Evolutionary conservation across 1,140 invertebrate species (phyloP).

Genomic region (Pentalonia nigronervosa): DNA sequence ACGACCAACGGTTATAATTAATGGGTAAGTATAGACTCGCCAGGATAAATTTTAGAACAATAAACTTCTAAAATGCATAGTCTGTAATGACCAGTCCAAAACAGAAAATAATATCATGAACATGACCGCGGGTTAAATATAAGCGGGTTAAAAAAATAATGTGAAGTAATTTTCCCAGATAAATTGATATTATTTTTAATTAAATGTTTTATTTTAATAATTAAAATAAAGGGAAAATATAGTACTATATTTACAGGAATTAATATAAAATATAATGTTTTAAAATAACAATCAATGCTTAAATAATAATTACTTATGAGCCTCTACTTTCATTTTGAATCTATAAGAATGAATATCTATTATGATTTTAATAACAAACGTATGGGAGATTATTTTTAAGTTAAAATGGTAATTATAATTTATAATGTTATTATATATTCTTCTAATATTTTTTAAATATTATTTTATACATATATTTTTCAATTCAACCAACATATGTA

Average conservation of each 20-base stretch:
- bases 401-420: neutral
- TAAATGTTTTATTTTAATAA: neutral
- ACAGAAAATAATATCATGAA: neutral
- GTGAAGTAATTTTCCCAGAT: neutral
- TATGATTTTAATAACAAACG: neutral
- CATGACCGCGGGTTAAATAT: neutral
- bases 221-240: neutral
- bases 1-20: constrained; percentile 10
- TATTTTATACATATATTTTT: neutral
- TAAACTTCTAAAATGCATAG: constrained; percentile 3
- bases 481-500: neutral
- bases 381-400: neutral
- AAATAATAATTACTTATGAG: too few species aligned
- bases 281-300: too few species aligned
- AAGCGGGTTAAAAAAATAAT: neutral
- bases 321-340: neutral
- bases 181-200: neutral
- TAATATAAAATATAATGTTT: too few species aligned
- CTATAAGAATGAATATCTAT: neutral
- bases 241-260: too few species aligned
- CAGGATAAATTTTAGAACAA: neutral
- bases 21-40: neutral
- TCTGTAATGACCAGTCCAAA: neutral
- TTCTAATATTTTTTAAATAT: neutral
- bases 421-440: neutral